These are phyloP conservation scores for Glareola pratincola DNA, from an alignment of 2,113 vertebrate species.

Conservation along the genomic window DNA sequence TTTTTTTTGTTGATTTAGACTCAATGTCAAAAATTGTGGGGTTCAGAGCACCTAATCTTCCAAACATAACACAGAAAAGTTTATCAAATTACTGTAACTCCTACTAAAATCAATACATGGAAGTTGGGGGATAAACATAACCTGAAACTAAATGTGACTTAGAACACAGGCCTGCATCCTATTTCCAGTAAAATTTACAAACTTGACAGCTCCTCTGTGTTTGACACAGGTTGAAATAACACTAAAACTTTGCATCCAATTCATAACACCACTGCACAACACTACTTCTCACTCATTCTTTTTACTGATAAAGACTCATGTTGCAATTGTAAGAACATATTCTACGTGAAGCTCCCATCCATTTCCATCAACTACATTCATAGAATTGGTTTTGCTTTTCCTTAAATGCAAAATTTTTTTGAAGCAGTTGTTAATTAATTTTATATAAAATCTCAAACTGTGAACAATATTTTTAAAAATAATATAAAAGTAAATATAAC, in stretches of 20 bases:
- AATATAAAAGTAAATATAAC: neutral
- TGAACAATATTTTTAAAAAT: neutral
- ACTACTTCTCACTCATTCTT: neutral
- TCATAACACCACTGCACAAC: neutral
- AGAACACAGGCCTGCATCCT: neutral
- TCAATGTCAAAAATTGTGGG: neutral
- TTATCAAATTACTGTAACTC: neutral
- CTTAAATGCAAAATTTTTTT: neutral
- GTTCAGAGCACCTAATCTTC: neutral
- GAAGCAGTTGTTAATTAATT: neutral
- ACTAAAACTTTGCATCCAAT: neutral
- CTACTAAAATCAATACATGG: neutral
- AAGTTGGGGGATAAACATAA: neutral
- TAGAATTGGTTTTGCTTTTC: neutral
- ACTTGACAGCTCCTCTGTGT: neutral
- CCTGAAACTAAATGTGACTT: neutral
- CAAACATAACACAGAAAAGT: neutral
- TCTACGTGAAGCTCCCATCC: neutral
- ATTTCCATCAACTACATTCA: neutral
- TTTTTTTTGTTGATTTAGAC: neutral
- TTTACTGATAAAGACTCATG: neutral
- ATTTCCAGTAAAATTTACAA: neutral
- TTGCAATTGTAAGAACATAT: neutral
- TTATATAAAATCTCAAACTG: neutral
- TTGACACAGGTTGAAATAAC: neutral